Evolutionary conservation across 2,113 vertebrate genomes (phyloP).

Genomic region (Pavo muticus): DNA sequence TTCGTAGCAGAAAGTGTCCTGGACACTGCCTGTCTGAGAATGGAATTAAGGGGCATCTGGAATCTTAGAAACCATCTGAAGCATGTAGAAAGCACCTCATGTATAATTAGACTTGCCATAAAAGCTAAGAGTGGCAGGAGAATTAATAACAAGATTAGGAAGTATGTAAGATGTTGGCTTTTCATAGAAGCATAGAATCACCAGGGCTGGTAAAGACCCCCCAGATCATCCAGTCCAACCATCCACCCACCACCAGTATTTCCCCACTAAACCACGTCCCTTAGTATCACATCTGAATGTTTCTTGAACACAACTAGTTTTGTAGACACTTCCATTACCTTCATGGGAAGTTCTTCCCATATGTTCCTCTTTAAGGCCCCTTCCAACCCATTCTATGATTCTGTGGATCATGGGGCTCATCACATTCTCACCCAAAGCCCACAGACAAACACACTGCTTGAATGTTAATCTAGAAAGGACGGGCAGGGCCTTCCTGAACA

Average conservation of each 20-base stretch:
- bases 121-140: neutral
- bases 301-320: too few species aligned
- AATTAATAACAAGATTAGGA: fast-evolving
- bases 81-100: neutral
- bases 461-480: neutral
- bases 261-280: too few species aligned
- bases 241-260: too few species aligned
- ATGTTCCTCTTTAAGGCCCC: too few species aligned
- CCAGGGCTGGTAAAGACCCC: too few species aligned
- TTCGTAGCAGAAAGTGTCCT: neutral
- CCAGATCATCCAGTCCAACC: too few species aligned
- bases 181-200: too few species aligned
- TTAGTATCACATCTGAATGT: too few species aligned
- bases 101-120: fast-evolving
- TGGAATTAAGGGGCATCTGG: neutral
- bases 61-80: neutral
- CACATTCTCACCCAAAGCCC: fast-evolving
- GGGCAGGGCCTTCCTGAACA: neutral
- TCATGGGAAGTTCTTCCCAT: too few species aligned
- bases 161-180: neutral
- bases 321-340: fast-evolving
- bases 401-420: too few species aligned
- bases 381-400: too few species aligned
- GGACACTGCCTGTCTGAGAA: neutral
- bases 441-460: fast-evolving